A percentile compares a stretch with the other conserved stretches of the same genome.
Evolutionary conservation across 2,797 vertebrate genomes (phyloP).

Genomic region (Naso thynnoides): DNA sequence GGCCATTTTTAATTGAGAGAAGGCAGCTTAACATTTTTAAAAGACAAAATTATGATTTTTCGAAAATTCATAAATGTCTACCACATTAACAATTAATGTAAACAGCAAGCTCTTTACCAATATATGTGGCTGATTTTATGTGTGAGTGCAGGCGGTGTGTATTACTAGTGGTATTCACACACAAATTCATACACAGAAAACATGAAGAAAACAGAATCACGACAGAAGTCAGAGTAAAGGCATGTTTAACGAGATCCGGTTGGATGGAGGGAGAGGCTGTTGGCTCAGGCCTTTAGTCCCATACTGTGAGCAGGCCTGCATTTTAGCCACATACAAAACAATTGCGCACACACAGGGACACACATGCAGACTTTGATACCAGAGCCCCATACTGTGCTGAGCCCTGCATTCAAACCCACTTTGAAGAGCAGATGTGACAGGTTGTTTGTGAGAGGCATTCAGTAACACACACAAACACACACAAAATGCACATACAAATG

Average conservation of each 20-base stretch:
- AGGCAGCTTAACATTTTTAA: background rate
- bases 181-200: background rate
- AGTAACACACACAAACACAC: background rate
- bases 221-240: background rate
- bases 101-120: background rate
- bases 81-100: background rate
- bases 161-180: background rate
- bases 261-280: conserved; percentile 15
- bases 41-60: background rate
- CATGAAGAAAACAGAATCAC: background rate
- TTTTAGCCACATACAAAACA: conserved; percentile 23
- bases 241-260: conserved; percentile 26
- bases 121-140: background rate
- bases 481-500: conserved; percentile 29
- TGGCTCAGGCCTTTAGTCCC: conserved; percentile 25
- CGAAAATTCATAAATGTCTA: background rate
- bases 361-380: conserved; percentile 20
- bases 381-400: conserved; percentile 50
- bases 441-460: conserved; percentile 58
- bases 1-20: background rate
- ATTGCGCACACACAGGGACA: background rate
- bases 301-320: conserved; percentile 35
- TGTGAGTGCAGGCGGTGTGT: background rate
- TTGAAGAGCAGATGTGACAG: conserved; percentile 61
- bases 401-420: conserved; percentile 50